Percentiles rank a stretch among this genome's conserved stretches.
Conservation (phyloP, 1,140 invertebrate species). For the Ditylenchus dipsaci region DNA sequence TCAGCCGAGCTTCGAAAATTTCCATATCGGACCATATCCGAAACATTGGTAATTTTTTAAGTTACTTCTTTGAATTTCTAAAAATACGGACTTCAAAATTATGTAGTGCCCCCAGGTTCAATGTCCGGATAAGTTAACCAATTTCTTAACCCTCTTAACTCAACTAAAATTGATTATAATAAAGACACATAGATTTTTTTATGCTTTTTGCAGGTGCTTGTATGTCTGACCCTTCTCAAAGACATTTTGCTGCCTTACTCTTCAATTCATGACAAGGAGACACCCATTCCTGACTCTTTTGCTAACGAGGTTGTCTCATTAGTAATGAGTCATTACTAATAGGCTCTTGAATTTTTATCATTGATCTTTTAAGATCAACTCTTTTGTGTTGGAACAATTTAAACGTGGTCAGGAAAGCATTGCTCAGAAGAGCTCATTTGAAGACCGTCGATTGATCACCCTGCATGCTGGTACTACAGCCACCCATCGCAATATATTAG, state of each 20-base stretch:
- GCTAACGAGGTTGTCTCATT: conserved; percentile 71
- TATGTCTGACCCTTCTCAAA: conserved; percentile 81
- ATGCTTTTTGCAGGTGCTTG: conserved; percentile 66
- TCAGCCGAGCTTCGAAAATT: conserved; percentile 68
- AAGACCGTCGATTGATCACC: conserved; percentile 62
- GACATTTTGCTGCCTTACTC: conserved; percentile 73
- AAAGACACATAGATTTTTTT: too few relatives aligned
- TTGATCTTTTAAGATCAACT: conserved; percentile 67
- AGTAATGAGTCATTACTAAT: too few relatives aligned
- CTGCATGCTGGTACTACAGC: not conserved
- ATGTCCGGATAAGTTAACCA: too few relatives aligned
- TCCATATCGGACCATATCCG: conserved; percentile 84
- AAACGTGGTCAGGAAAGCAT: conserved; percentile 75
- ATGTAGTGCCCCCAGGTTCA: too few relatives aligned
- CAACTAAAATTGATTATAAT: too few relatives aligned
- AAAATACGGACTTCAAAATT: too few relatives aligned
- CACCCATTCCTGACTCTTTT: conserved; percentile 78
- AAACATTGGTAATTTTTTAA: conserved; percentile 67
- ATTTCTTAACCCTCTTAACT: too few relatives aligned
- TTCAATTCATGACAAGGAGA: conserved; percentile 35
- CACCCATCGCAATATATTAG: not conserved
- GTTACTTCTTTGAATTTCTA: too few relatives aligned
- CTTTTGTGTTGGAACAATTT: conserved; percentile 80
- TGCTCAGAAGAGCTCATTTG: conserved; percentile 29
- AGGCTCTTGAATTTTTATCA: too few relatives aligned